Evolutionary conservation across 2,797 vertebrate species (phyloP).

Genomic region (Anguilla pacifica): DNA sequence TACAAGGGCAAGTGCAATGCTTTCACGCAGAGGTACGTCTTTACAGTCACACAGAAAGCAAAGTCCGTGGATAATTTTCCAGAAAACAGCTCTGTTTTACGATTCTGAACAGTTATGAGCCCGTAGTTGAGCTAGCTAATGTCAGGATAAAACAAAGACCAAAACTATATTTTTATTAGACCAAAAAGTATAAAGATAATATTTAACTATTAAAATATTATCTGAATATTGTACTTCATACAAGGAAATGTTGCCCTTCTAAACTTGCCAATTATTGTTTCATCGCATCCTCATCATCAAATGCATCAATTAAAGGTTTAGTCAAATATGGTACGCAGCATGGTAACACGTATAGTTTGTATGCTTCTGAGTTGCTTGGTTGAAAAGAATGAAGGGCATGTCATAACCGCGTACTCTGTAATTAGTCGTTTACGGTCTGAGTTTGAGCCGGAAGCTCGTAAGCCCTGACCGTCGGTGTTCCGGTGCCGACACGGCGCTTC

Average conservation of each 20-base stretch:
- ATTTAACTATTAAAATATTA: background rate
- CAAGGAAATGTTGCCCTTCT: background rate
- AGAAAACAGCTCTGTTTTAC: background rate
- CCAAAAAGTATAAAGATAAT: background rate
- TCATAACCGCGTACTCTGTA: too few species aligned
- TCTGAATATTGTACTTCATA: background rate
- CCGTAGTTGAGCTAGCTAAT: background rate
- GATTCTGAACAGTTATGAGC: background rate
- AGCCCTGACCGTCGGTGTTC: background rate
- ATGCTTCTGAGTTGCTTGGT: background rate
- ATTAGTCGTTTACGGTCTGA: background rate
- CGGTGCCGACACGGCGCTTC: conserved; percentile 52
- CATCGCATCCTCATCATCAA: background rate
- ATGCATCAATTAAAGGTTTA: background rate
- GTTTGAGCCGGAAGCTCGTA: background rate
- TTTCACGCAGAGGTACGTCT: too few species aligned
- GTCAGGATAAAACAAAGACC: background rate
- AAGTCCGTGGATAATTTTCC: background rate
- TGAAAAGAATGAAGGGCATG: background rate
- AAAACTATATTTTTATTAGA: background rate
- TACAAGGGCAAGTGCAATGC: background rate
- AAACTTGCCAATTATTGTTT: background rate
- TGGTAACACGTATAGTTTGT: background rate
- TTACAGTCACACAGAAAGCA: background rate
- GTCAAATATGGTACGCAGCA: background rate